phyloP scores from a whole-genome alignment of 2,797 vertebrate genomes.

The Peromyscus eremicus region DNA sequence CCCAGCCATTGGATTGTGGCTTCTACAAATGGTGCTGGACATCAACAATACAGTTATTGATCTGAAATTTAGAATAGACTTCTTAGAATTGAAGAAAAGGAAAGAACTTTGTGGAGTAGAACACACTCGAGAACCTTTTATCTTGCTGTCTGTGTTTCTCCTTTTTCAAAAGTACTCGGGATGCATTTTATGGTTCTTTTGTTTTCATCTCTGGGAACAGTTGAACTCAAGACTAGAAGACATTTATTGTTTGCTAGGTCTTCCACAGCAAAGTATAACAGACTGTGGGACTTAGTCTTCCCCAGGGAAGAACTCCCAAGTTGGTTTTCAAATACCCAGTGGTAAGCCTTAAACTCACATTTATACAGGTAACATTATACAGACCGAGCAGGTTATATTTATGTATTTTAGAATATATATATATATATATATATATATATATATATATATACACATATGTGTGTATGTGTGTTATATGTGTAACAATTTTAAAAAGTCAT shows the following conservation, averaged over 20 bases:
- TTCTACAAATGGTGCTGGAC: slow-evolving; percentile 15
- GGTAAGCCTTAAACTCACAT: background rate
- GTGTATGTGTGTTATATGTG: background rate
- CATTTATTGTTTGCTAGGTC: background rate
- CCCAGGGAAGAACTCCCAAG: background rate
- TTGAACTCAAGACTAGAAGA: background rate
- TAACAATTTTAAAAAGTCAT: background rate
- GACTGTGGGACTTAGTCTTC: background rate
- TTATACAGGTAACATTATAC: background rate
- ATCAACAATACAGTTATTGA: slow-evolving; percentile 3
- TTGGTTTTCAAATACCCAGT: background rate
- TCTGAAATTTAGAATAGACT: slow-evolving; percentile 53
- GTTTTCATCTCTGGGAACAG: background rate
- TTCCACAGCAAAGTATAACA: background rate
- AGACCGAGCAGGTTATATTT: too few relatives aligned
- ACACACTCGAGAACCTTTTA: background rate
- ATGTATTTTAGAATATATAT: background rate
- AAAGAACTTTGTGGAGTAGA: background rate
- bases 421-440: background rate
- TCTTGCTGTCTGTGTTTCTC: background rate
- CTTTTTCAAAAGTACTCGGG: background rate
- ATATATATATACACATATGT: fast-evolving
- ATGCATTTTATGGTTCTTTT: background rate
- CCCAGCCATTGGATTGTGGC: background rate
- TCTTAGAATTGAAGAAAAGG: background rate